These are phyloP conservation scores for Hoplostethus atlanticus DNA, from an alignment of 2,797 vertebrate genomes.

Conservation along the genomic window DNA sequence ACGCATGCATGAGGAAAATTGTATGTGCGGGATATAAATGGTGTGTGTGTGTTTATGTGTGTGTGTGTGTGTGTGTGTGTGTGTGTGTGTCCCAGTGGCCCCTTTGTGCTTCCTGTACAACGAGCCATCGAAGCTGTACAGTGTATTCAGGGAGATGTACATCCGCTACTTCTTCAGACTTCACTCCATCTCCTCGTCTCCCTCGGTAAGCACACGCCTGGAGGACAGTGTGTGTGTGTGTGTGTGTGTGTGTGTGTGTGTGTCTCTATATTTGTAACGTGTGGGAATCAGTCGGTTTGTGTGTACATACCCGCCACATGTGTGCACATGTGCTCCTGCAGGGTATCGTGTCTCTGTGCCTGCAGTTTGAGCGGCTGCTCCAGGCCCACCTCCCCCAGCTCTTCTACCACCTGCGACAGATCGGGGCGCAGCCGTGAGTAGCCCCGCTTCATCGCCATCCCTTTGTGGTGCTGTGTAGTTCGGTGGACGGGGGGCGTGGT, in stretches of 20 bases:
- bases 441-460: neutral
- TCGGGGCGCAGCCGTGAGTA: slow-evolving; percentile 97
- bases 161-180: slow-evolving; percentile 97
- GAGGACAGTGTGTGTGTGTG: neutral
- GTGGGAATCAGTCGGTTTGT: neutral
- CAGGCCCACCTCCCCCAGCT: slow-evolving; percentile 96
- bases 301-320: neutral
- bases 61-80: slow-evolving; percentile 4
- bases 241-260: slow-evolving; percentile 10
- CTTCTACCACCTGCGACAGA: slow-evolving; percentile 96
- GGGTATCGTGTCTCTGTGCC: slow-evolving; percentile 96
- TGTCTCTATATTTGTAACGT: neutral
- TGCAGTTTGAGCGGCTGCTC: slow-evolving; percentile 96
- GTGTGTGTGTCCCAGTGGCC: slow-evolving; percentile 86
- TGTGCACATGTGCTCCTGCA: slow-evolving; percentile 72
- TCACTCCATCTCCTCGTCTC: slow-evolving; percentile 97
- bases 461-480: neutral
- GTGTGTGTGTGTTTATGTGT: slow-evolving; percentile 27
- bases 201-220: slow-evolving; percentile 88
- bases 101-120: slow-evolving; percentile 98
- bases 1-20: neutral
- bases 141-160: slow-evolving; percentile 98
- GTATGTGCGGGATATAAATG: neutral
- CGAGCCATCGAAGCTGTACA: slow-evolving; percentile 97
- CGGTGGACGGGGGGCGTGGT: neutral